Percentiles rank a stretch among this genome's conserved stretches.
Evolutionary conservation across 2,113 vertebrate genomes (phyloP).

Genomic region (Brachyhypopomus occidentalis): DNA sequence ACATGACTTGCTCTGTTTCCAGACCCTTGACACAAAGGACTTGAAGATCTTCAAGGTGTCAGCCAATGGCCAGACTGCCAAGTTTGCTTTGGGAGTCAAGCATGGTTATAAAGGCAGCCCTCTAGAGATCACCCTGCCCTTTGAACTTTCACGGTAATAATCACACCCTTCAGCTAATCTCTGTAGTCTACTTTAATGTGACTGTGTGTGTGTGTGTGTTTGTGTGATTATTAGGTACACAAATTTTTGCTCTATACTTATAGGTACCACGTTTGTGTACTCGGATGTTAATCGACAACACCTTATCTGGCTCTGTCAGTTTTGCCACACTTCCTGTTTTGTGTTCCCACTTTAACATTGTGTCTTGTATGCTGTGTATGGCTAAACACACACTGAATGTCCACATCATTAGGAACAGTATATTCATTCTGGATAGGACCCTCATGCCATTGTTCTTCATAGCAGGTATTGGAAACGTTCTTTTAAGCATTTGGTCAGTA

Average conservation of each 20-base stretch:
- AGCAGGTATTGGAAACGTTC: no score
- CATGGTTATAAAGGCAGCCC: conserved; percentile 89
- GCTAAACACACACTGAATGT: no score
- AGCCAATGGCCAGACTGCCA: conserved; percentile 82
- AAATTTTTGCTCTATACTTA: neutral
- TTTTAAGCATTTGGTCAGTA: no score
- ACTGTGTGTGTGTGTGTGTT: conserved; percentile 17
- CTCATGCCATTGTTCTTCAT: no score
- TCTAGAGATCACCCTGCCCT: conserved; percentile 85
- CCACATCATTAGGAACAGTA: no score
- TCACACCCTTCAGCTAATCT: neutral
- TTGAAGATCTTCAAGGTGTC: conserved; percentile 81
- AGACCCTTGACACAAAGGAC: conserved; percentile 90
- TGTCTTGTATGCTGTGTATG: no score
- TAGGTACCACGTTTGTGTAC: no score
- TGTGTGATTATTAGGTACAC: neutral
- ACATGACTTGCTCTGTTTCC: conserved; percentile 43
- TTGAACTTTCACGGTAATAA: conserved; percentile 86
- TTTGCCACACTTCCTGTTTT: no score
- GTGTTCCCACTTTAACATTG: no score
- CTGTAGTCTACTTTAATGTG: neutral
- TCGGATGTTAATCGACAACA: no score
- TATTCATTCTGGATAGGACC: no score
- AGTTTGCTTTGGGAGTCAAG: conserved; percentile 80
- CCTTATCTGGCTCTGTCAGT: no score